Evolutionary conservation across 2,797 vertebrate species (phyloP), one percentile per base, ranked within the genome.

Genomic region (Ctenochaetus hawaiiensis): DNA sequence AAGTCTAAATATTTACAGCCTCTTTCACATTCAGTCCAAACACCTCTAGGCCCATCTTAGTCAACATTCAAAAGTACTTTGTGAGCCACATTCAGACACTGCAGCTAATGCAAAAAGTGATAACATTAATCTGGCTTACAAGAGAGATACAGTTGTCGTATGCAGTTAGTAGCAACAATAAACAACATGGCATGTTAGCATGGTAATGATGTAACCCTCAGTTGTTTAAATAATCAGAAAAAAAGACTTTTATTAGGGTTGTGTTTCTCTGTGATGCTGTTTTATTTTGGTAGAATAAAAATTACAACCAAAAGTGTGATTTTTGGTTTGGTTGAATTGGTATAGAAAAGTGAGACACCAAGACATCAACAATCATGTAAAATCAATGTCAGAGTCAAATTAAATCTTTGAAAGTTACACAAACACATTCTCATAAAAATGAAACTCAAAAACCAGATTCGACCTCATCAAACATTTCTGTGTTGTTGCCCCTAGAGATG

Each of bases 341-440:
- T 79, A 18, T 41, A 41, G 11, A 41, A 8, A 18, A n/a, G 57
- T 48, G 58, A 69, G 66, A 64, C 17, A 45, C 41, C 72, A 20
- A 18, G 61, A 80, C 53, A 22, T 22, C 2, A 5, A 67, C 67
- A 75, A 62, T 45, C 13, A 41, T 23, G 6, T 45, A 59, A 10
- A 61, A 67, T 88, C 69, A 2, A 80, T 77, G 43, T 30, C 20
- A 1, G 5, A 62, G 78, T 82, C 69, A 8, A 30, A 74, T 57
- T 47, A 12, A 39, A 22, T 61, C 22, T 60, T 77, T 61, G 6
- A 71, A 60, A 45, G 1, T 34, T 48, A 4, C 3, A 58, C 41
- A 47, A 26, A 66, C 22, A 69, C 14, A 17, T 16, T n/a, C 5
- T 37, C 53, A 37, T 18, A n/a, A 23, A 68, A 56, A 39, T 57